These are phyloP conservation scores for Celastrina argiolus DNA, from an alignment of 2,888 invertebrate species.

Conservation along the genomic window DNA sequence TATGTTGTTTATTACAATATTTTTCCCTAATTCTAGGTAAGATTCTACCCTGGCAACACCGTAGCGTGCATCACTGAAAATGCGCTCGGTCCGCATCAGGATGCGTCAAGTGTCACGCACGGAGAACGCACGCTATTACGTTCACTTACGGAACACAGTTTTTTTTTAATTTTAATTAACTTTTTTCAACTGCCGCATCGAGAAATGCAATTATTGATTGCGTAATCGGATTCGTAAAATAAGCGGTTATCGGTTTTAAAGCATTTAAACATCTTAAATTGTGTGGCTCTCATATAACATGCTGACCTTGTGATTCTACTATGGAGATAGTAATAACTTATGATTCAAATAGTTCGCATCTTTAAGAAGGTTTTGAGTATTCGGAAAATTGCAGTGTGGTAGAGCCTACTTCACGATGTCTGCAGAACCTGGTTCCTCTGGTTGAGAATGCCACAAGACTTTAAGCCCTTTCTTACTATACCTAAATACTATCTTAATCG, in stretches of 20 bases:
- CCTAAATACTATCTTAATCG: too few relatives aligned
- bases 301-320: too few relatives aligned
- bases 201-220: constrained; percentile 4
- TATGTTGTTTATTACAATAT: background rate
- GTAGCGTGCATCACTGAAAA: constrained; percentile 1
- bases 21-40: background rate
- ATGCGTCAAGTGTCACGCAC: constrained; percentile 19
- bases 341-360: too few relatives aligned
- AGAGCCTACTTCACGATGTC: too few relatives aligned
- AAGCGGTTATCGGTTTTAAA: background rate
- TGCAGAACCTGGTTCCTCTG: too few relatives aligned
- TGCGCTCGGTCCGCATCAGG: constrained; percentile 14
- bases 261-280: background rate
- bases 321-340: too few relatives aligned
- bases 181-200: constrained; percentile 1
- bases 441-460: too few relatives aligned
- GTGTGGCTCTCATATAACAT: too few relatives aligned
- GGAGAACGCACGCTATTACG: background rate
- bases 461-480: too few relatives aligned
- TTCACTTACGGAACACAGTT: constrained; percentile 14
- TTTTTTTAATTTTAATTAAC: constrained; percentile 6
- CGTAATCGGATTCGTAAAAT: background rate
- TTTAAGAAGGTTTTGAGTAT: too few relatives aligned
- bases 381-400: too few relatives aligned
- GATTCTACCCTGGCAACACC: background rate